phyloP scores from a whole-genome alignment of 2,888 invertebrate genomes.

The Leptopterna dolabrata region DNA sequence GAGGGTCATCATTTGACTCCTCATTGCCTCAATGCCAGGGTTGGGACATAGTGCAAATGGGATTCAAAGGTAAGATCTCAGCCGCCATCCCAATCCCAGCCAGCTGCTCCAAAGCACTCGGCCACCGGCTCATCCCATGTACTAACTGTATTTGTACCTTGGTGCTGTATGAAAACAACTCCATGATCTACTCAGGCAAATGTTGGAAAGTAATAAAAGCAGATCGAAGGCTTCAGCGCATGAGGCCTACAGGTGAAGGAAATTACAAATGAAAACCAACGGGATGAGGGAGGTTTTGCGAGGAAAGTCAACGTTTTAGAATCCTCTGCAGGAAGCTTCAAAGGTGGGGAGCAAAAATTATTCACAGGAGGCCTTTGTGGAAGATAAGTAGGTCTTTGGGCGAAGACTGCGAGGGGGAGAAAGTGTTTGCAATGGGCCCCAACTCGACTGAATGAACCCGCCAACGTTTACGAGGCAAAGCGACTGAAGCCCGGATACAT shows the following conservation, averaged over 20 bases:
- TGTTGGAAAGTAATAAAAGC: too few species aligned
- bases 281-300: not conserved
- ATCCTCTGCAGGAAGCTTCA: not conserved
- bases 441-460: not conserved
- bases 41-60: too few species aligned
- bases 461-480: not conserved
- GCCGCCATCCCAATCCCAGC: too few species aligned
- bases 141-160: too few species aligned
- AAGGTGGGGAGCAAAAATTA: not conserved
- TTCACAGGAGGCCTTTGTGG: constrained; percentile 17
- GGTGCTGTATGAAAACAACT: too few species aligned
- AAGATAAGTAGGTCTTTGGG: constrained; percentile 3
- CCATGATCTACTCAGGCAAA: too few species aligned
- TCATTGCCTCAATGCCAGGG: too few species aligned
- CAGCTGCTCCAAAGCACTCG: too few species aligned
- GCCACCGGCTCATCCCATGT: too few species aligned
- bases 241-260: not conserved
- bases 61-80: too few species aligned
- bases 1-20: too few species aligned
- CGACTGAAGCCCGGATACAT: not conserved
- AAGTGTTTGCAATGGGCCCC: constrained; percentile 28
- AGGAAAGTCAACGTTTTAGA: not conserved
- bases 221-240: not conserved
- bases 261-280: not conserved
- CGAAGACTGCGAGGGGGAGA: not conserved